Evolutionary conservation across 2,113 vertebrate genomes (phyloP).

Genomic region (Fukomys damarensis): DNA sequence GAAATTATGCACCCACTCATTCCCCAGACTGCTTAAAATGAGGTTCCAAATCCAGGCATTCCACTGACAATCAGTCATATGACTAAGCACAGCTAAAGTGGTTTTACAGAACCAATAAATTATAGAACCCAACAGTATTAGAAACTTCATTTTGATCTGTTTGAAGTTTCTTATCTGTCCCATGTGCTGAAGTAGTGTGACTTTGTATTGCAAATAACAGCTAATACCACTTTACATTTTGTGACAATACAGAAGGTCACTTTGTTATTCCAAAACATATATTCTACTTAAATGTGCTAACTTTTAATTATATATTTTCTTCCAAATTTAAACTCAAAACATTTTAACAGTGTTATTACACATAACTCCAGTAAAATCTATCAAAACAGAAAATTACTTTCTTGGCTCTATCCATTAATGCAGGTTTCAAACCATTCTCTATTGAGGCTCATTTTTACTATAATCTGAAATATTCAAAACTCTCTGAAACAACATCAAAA

Average conservation of each 20-base stretch:
- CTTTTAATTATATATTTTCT: constrained; percentile 61
- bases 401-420: constrained; percentile 78
- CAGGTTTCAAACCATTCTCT: constrained; percentile 75
- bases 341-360: constrained; percentile 26
- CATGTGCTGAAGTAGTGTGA: constrained; percentile 26
- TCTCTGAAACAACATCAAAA: constrained; percentile 74
- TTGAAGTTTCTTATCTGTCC: background rate
- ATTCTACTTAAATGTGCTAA: constrained; percentile 59
- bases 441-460: constrained; percentile 71
- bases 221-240: constrained; percentile 47
- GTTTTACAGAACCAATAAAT: constrained; percentile 26
- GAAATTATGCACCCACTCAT: background rate
- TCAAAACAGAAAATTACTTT: constrained; percentile 79
- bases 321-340: constrained; percentile 61
- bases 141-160: constrained; percentile 50
- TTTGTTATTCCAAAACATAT: constrained; percentile 55
- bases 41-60: background rate
- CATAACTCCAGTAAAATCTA: constrained; percentile 67
- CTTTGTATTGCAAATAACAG: background rate
- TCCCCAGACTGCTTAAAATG: constrained; percentile 27
- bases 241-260: constrained; percentile 55
- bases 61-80: background rate
- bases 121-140: constrained; percentile 21
- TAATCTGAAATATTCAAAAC: constrained; percentile 60
- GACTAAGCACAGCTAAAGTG: background rate